phyloP scores from a whole-genome alignment of 2,888 invertebrate genomes.

The Smittia sp. region DNA sequence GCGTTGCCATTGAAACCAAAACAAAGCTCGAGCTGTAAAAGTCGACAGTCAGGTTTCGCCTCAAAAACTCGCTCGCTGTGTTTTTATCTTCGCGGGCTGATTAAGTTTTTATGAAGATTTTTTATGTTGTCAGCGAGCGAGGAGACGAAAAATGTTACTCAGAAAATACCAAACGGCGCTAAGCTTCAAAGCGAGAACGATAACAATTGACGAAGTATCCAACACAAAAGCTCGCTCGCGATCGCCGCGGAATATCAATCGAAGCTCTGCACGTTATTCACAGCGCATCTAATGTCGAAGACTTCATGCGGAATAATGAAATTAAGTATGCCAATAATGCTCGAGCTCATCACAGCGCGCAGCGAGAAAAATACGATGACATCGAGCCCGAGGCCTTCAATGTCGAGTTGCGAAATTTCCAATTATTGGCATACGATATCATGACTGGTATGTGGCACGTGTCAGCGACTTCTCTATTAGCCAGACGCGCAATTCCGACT shows the following conservation, averaged over 20 bases:
- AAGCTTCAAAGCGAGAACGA: background rate
- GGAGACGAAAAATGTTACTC: background rate
- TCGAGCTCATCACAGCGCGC: constrained; percentile 22
- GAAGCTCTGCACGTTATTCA: background rate
- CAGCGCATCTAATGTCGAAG: background rate
- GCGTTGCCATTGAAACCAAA: background rate
- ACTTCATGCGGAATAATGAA: background rate
- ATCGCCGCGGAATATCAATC: background rate
- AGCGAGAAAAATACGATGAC: background rate
- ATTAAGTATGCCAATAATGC: constrained; percentile 23
- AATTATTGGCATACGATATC: constrained; percentile 10
- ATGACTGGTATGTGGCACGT: background rate
- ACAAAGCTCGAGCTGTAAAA: constrained; percentile 8
- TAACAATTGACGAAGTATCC: background rate
- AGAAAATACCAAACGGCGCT: constrained; percentile 18
- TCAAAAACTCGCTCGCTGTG: background rate
- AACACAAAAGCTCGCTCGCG: background rate
- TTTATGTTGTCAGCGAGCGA: background rate
- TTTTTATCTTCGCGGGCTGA: background rate
- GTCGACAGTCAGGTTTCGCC: constrained; percentile 4
- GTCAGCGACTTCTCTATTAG: background rate
- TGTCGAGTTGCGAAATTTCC: constrained; percentile 12
- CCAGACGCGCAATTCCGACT: background rate
- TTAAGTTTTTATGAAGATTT: background rate
- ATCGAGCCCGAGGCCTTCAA: constrained; percentile 4